Conservation (phyloP, 2,797 vertebrate species). For the Dermochelys coriacea region DNA sequence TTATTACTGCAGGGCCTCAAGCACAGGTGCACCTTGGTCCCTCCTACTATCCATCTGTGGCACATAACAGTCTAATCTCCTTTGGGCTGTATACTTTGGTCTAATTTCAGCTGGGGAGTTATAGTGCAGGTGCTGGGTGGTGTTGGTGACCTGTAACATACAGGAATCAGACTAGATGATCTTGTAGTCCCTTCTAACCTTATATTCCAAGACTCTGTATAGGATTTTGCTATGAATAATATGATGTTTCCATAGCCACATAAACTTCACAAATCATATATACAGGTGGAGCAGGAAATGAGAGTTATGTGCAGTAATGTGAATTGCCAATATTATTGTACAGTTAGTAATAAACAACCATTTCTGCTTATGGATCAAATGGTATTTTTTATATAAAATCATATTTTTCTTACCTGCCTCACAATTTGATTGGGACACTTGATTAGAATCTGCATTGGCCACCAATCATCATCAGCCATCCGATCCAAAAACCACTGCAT, state of each 20-base stretch:
- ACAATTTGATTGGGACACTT: constrained; percentile 99
- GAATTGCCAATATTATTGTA: neutral
- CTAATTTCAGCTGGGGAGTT: neutral
- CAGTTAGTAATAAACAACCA: neutral
- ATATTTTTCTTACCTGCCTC: constrained; percentile 88
- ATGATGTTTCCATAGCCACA: neutral
- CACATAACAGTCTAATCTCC: neutral
- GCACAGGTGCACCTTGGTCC: no score
- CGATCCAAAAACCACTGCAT: constrained; percentile 98
- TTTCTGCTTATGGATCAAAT: neutral
- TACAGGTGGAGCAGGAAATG: neutral
- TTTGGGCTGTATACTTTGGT: neutral
- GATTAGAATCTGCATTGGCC: constrained; percentile 99
- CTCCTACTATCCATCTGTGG: neutral
- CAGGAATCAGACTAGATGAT: neutral
- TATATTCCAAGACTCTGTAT: neutral
- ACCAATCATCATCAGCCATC: constrained; percentile 99
- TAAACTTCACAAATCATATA: neutral
- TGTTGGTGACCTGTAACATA: neutral
- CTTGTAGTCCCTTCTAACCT: neutral
- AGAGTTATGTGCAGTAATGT: neutral
- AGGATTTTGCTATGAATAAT: neutral
- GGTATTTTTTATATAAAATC: neutral
- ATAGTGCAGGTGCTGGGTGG: neutral
- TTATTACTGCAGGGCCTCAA: no score